Percentiles rank a stretch among this genome's conserved stretches.
phyloP scores from a whole-genome alignment of 2,888 invertebrate species.

The Dendrolimus pini region DNA sequence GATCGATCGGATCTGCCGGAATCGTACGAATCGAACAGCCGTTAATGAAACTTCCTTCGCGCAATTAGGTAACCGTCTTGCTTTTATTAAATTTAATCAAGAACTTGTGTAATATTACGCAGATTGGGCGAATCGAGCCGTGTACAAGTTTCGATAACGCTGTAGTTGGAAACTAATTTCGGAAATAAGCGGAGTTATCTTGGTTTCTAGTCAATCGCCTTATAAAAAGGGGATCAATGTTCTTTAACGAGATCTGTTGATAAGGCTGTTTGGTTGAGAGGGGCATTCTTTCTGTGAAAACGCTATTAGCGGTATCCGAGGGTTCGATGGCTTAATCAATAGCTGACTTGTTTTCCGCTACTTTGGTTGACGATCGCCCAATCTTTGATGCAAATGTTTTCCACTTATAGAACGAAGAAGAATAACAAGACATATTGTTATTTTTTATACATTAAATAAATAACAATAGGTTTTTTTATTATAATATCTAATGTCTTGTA shows the following conservation, averaged over 20 bases:
- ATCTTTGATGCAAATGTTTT: too few species aligned
- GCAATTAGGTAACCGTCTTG: slow-evolving; percentile 73
- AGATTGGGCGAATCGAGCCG: slow-evolving; percentile 71
- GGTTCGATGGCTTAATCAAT: slow-evolving; percentile 5
- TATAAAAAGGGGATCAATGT: slow-evolving; percentile 62
- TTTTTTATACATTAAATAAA: too few species aligned
- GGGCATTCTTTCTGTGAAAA: slow-evolving; percentile 5
- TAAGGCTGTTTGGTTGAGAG: slow-evolving; percentile 22
- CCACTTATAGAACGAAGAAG: too few species aligned
- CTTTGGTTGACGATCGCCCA: too few species aligned
- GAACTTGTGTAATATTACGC: slow-evolving; percentile 75
- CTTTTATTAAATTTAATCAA: slow-evolving; percentile 77
- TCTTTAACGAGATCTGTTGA: slow-evolving; percentile 48
- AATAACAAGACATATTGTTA: too few species aligned
- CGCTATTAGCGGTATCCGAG: slow-evolving; percentile 3
- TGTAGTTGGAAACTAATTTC: slow-evolving; percentile 72
- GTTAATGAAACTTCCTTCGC: slow-evolving; percentile 67
- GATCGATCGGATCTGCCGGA: slow-evolving; percentile 49
- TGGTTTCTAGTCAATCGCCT: slow-evolving; percentile 56
- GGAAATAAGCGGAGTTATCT: slow-evolving; percentile 66
- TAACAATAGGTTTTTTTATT: too few species aligned
- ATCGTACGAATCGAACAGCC: slow-evolving; percentile 67
- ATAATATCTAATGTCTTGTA: too few species aligned
- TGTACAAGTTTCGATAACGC: slow-evolving; percentile 72
- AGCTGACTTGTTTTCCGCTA: not conserved